Evolutionary conservation across 2,113 vertebrate genomes (phyloP), one percentile per base, ranked within the genome.

Genomic region (Diphyllodes magnificus): DNA sequence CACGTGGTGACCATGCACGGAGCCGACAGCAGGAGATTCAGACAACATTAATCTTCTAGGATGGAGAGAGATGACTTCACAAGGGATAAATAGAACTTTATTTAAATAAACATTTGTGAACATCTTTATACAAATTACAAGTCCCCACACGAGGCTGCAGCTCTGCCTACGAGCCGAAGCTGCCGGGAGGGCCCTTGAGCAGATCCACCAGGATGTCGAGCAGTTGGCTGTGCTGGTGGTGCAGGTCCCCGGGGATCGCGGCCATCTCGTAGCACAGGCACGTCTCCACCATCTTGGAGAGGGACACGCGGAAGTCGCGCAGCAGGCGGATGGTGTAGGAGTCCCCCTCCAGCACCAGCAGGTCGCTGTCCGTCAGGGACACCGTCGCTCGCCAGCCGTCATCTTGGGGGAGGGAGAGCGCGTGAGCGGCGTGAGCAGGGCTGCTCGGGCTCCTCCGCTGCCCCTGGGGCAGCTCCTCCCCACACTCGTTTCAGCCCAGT

Each of bases 221-320:
- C 83, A 99, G 98, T 84, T 98, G 95, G 88, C 98, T 97, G 23
- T 99, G 98, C 92, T 99, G 98, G 91, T 98, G 97, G 88, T 98
- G 98, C 79, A 98, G 97, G 10, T 96, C 93, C 12, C 88, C 93
- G 0, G 97, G 96, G 30, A 91, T 96, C 4, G 91, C 96, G 3
- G 95, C 94, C 72, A 88, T 98, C 97, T 98, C 98, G 4, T 93
- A 98, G 90, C 97, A 97, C 83, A 99, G 98, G 94, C 98, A 99
- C 49, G 98, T 98, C 92, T 98, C 97, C 77, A 99, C 96, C 99
- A 99, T 99, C 89, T 98, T 98, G 96, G 98, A 98, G 37, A 99
- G 96, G 15, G 99, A 98, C 11, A 97, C 98, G 13, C 99, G 99
- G n/a, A 99, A 97, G 33, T 98, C 98, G 81, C 98, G 98, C 76